Evolutionary conservation across 2,888 invertebrate species (phyloP).

Genomic region (Acanthacorydalis orientalis): DNA sequence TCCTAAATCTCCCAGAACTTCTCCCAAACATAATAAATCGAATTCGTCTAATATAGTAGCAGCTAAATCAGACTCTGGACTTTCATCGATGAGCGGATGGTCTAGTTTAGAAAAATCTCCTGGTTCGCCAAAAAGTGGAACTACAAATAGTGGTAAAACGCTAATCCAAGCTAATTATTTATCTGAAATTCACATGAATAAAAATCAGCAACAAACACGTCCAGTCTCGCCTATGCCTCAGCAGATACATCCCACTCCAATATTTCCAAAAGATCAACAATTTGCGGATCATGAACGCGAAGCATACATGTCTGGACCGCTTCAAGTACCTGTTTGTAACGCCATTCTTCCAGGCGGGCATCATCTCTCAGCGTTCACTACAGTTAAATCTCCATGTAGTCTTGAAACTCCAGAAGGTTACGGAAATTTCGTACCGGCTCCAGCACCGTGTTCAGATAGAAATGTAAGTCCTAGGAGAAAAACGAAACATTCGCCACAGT

Average conservation of each 20-base stretch:
- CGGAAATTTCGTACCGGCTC: slow-evolving; percentile 34
- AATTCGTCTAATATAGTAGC: slow-evolving; percentile 44
- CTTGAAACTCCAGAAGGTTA: slow-evolving; percentile 28
- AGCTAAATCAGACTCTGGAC: slow-evolving; percentile 71
- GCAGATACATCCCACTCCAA: slow-evolving; percentile 10
- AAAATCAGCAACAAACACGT: slow-evolving; percentile 8
- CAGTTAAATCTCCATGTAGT: slow-evolving; percentile 32
- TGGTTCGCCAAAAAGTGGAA: slow-evolving; percentile 50
- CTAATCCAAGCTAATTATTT: slow-evolving; percentile 3
- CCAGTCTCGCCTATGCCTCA: slow-evolving; percentile 12
- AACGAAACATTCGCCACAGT: slow-evolving; percentile 17
- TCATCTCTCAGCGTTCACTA: slow-evolving; percentile 35
- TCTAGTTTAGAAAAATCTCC: slow-evolving; percentile 75
- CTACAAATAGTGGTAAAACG: slow-evolving; percentile 6
- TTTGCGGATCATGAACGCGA: slow-evolving; percentile 37
- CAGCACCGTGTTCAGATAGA: slow-evolving; percentile 31
- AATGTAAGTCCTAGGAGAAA: slow-evolving; percentile 33
- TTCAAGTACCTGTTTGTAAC: slow-evolving; percentile 15
- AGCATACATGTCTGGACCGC: slow-evolving; percentile 21
- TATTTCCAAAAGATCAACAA: slow-evolving; percentile 19
- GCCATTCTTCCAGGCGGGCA: slow-evolving; percentile 28
- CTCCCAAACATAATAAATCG: slow-evolving; percentile 46
- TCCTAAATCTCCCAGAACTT: slow-evolving; percentile 54
- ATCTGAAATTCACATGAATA: slow-evolving; percentile 5
- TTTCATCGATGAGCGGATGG: slow-evolving; percentile 78